Conservation (phyloP, 1,140 invertebrate species). For the Delia radicum region DNA sequence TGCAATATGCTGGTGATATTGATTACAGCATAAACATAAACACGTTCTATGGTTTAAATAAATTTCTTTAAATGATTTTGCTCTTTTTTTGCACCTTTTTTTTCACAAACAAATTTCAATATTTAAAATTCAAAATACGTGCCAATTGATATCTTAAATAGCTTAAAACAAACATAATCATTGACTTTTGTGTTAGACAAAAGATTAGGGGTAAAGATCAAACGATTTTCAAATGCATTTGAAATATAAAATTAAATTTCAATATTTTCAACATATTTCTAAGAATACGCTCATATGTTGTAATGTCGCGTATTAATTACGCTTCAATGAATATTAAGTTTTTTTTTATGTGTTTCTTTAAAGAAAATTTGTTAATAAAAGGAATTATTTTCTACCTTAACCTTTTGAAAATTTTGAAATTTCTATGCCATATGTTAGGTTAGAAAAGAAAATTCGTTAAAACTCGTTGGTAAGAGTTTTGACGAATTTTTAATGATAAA, state of each 20-base stretch:
- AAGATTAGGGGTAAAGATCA: background rate
- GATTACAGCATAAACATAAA: constrained; percentile 19
- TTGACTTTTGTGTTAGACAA: background rate
- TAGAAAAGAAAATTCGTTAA: background rate
- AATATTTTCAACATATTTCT: background rate
- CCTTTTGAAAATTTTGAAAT: background rate
- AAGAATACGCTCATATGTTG: constrained; percentile 5
- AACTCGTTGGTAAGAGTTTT: background rate
- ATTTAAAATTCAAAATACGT: background rate
- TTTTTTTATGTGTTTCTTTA: background rate
- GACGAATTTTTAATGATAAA: background rate
- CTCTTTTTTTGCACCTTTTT: constrained; percentile 14
- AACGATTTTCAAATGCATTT: background rate
- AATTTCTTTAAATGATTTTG: background rate
- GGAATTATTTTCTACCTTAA: background rate
- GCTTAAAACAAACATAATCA: background rate
- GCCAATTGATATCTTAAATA: background rate
- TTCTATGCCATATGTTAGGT: background rate
- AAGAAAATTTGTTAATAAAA: no score
- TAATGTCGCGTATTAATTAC: constrained; percentile 1
- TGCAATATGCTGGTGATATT: constrained; percentile 17
- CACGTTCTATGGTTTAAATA: background rate
- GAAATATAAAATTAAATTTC: background rate
- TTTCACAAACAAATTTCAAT: background rate
- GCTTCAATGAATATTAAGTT: constrained; percentile 3